phyloP scores from a whole-genome alignment of 2,113 vertebrate genomes.

The Erythrocercus mccallii region DNA sequence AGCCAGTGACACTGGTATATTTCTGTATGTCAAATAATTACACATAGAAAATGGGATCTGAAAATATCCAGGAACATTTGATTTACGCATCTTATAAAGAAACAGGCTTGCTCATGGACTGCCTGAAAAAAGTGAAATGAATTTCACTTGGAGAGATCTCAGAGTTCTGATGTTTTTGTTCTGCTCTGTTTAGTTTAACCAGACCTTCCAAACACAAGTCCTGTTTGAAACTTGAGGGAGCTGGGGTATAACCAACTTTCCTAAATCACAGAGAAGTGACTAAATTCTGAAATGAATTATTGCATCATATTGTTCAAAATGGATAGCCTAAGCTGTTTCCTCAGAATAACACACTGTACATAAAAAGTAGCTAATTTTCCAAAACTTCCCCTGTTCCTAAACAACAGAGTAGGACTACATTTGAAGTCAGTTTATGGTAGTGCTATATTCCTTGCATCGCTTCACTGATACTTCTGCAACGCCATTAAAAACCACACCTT shows the following conservation, averaged over 20 bases:
- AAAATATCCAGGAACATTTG: background rate
- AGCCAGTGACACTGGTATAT: background rate
- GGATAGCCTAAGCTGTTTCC: background rate
- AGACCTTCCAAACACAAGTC: background rate
- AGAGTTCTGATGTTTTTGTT: background rate
- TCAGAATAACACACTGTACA: background rate
- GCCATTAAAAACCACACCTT: background rate
- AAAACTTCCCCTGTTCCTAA: background rate
- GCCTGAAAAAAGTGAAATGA: background rate
- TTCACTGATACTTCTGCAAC: background rate
- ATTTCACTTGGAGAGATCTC: background rate
- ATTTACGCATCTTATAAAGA: background rate
- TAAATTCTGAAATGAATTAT: background rate
- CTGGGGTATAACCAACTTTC: background rate
- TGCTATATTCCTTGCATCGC: background rate
- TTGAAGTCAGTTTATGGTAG: background rate
- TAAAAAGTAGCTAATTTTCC: background rate
- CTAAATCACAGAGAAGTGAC: background rate
- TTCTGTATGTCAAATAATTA: background rate
- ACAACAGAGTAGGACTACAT: background rate
- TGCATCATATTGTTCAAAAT: background rate
- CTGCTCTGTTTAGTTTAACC: background rate
- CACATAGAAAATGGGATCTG: background rate
- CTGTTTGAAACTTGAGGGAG: background rate
- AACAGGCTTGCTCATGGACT: background rate